Base-by-base conservation (phyloP, 2,888 invertebrate genomes). In the Micropterix aruncella region DNA sequence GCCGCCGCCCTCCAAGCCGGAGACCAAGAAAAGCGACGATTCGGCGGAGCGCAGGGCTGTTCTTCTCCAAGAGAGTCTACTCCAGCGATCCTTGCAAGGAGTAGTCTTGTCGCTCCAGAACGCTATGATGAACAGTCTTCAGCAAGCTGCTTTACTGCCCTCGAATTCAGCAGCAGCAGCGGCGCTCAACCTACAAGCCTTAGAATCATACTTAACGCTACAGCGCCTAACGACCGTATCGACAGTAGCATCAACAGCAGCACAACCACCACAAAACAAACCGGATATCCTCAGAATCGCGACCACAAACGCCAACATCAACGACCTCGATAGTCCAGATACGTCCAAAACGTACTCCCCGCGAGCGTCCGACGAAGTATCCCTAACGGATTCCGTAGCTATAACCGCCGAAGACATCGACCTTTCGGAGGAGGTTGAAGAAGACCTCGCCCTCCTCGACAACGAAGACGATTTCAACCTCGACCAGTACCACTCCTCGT, bases 121-220 rank as follows among this genome's bases (percentile, higher is more conserved):
- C 57, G 86, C 88, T 5, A 81, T 90, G 75, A 81, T 89, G 66
- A 84, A 80, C 55, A 86, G 88, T 7, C 65, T 89, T 51, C 88
- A 88, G 60, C 84, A 88, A 57, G 89, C 88, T 1, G 87, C 88
- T 1, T 66, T 89, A 17, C 61, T 89, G 54, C 88, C 88, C 4
- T 81, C 83, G 1, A 85, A 87, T 54, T 87, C 87, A 2, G 84
- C 87, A 3, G 88, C 87, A 5, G 88, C 88, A 36, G 84, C 86
- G 36, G 89, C 89, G 1, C 70, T 90, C 16, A 88, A 88, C 61
- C 73, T 89, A 27, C 89, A 89, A 66, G 89, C 89, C 18, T 66
- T 89, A 48, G 89, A 89, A 70, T 88, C 87, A 39, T 89, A 89
- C 67, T 71, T 89, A 60, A 83, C 88, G 41, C 66, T 89, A 49